phyloP scores from a whole-genome alignment of 2,113 vertebrate genomes.

The Centropristis striata region DNA sequence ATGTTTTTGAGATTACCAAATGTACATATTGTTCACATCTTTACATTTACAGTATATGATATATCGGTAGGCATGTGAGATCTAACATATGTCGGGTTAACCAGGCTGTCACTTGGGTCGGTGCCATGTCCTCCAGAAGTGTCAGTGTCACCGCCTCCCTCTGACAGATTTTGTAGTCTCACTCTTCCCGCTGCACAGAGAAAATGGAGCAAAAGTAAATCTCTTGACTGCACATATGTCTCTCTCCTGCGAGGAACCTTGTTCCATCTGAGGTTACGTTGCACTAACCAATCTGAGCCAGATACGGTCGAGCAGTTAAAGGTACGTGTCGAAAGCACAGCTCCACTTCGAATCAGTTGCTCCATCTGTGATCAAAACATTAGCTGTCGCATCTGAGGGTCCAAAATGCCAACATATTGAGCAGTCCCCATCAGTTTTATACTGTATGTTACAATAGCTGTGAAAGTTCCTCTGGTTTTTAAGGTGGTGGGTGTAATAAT shows the following conservation, averaged over 20 bases:
- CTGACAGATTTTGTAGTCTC: conserved; percentile 43
- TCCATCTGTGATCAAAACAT: conserved; percentile 40
- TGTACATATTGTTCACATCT: conserved; percentile 86
- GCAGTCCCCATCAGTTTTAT: conserved; percentile 43
- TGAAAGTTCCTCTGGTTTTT: conserved; percentile 82
- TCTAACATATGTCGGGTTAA: conserved; percentile 79
- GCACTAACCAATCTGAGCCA: conserved; percentile 40
- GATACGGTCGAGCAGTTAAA: conserved; percentile 53
- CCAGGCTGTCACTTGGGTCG: conserved; percentile 86
- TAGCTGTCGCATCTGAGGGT: conserved; percentile 33
- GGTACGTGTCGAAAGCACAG: conserved; percentile 50
- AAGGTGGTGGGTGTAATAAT: conserved; percentile 88
- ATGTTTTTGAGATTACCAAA: conserved; percentile 88
- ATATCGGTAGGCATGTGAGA: conserved; percentile 79
- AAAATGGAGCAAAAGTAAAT: conserved; percentile 68
- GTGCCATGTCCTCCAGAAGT: conserved; percentile 82
- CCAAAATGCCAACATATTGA: conserved; percentile 63
- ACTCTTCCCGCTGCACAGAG: conserved; percentile 48
- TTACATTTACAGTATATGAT: conserved; percentile 89
- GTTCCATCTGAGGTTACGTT: conserved; percentile 47
- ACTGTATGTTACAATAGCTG: conserved; percentile 65
- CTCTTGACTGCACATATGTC: conserved; percentile 40
- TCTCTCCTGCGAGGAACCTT: conserved; percentile 31
- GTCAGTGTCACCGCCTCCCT: conserved; percentile 52
- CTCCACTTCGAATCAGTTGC: conserved; percentile 65